phyloP scores from a whole-genome alignment of 1,140 invertebrate genomes.

The Lineus longissimus region DNA sequence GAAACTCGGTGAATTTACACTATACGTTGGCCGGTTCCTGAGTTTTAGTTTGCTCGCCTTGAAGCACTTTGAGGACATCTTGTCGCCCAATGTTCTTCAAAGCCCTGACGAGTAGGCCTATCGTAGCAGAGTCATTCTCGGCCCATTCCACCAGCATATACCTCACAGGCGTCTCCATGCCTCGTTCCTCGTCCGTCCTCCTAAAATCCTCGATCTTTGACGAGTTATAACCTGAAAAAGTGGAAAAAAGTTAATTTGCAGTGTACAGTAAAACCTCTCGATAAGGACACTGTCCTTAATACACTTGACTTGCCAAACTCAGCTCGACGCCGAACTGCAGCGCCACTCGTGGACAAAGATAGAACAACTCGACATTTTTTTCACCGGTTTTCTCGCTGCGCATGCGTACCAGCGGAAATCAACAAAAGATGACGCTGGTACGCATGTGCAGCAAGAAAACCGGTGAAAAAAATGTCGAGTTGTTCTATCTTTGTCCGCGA shows the following conservation, averaged over 20 bases:
- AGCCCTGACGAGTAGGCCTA: conserved; percentile 21
- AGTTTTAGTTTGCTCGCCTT: background rate
- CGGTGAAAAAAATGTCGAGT: too few species aligned
- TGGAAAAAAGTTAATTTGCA: background rate
- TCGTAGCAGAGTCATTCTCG: conserved; percentile 20
- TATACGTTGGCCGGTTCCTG: background rate
- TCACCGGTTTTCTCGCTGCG: too few species aligned
- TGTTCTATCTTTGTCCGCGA: too few species aligned
- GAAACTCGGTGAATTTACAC: background rate
- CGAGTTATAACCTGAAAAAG: conserved; percentile 26
- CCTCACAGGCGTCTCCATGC: conserved; percentile 13
- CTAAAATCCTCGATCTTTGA: conserved; percentile 24
- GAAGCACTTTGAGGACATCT: conserved; percentile 20
- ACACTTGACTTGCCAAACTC: too few species aligned
- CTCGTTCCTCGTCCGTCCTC: conserved; percentile 16
- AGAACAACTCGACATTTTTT: too few species aligned
- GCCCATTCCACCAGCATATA: conserved; percentile 23
- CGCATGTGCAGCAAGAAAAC: too few species aligned
- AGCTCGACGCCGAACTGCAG: too few species aligned
- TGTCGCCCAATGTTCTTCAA: conserved; percentile 20
- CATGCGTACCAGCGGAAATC: too few species aligned
- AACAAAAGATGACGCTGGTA: too few species aligned
- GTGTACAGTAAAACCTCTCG: background rate
- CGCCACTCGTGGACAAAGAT: too few species aligned
- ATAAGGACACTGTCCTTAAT: background rate